Base-by-base conservation (phyloP, 2,888 invertebrate genomes). In the Cyrtodaria siliqua region DNA sequence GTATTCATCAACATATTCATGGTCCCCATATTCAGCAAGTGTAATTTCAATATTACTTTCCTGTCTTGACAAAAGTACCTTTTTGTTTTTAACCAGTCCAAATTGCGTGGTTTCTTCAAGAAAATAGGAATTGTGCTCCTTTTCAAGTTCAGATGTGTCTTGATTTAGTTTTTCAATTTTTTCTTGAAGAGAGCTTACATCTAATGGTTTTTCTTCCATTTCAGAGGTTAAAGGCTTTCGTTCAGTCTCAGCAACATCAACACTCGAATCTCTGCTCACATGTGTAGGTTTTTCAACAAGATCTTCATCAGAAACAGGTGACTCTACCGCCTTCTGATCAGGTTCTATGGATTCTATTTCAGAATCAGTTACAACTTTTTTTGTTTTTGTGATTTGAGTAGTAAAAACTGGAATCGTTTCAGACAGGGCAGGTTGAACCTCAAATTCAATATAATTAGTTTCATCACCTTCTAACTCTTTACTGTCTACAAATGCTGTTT, bases 251-350 rank as follows among this genome's bases (percentile, higher is more conserved):
- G 33, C 4, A 33, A 33, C 20, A 61, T 66, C 64, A 42, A 76
- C 55, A 60, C 77, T 77, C 18, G 71, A 72, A 24, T 63, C 77
- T 55, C 72, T 52, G 44, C 77, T 77, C 0, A 81, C 71, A 62
- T 68, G 71, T 27, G 78, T 69, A 27, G 83, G 85, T 72, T 79
- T 79, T 69, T 85, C 85, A 24, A 85, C 85, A 20, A 85, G 70
- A 57, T 85, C 85, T 73, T 84, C 84, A 66, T 84, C 84, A 27
- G 82, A 84, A 44, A 86, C 68, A 24, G 80, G 76, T 14, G 82
- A 76, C 2, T 49, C 53, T 33, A 33, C 6, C 33, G 12, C 33
- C 12, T 33, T 33, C 12, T 33, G 6, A 33, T 33, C 33, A 33
- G 4, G 33, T 33, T 33, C 33, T 8, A 8, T 33, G 33, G 12